phyloP scores from a whole-genome alignment of 1,140 invertebrate genomes.

The Hypothenemus hampei region DNA sequence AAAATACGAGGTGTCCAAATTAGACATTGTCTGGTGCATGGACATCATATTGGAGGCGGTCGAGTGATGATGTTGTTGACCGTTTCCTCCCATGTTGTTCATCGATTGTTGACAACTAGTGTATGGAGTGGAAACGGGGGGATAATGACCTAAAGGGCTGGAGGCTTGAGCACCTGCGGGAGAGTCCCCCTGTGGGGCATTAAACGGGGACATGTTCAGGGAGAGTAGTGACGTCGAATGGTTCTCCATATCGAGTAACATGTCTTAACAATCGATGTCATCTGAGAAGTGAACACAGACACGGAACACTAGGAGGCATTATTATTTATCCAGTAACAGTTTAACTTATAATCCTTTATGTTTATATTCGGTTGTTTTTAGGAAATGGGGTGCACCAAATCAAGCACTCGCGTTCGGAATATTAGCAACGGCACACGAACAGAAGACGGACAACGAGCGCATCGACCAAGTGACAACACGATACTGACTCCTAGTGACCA shows the following conservation, averaged over 20 bases:
- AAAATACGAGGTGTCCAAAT: conserved; percentile 57
- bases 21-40: conserved; percentile 44
- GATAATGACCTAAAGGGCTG: conserved; percentile 50
- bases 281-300: too few relatives aligned
- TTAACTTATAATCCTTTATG: too few relatives aligned
- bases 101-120: conserved; percentile 37
- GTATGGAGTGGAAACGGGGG: conserved; percentile 47
- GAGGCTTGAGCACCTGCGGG: conserved; percentile 48
- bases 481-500: too few relatives aligned
- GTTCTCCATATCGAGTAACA: conserved; percentile 76
- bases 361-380: too few relatives aligned
- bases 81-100: conserved; percentile 28
- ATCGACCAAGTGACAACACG: conserved; percentile 4
- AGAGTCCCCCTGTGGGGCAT: conserved; percentile 60
- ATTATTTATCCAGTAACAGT: too few relatives aligned
- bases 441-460: too few relatives aligned
- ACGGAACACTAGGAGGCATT: too few relatives aligned
- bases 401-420: too few relatives aligned
- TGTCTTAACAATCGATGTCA: too few relatives aligned
- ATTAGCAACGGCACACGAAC: too few relatives aligned
- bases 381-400: too few relatives aligned
- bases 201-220: conserved; percentile 75
- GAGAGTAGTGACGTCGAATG: conserved; percentile 74
- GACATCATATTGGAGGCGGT: too few relatives aligned
- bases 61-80: conserved; percentile 48